Base-by-base conservation (phyloP, 2,888 invertebrate species). In the Scrobipalpa atriplicella region DNA sequence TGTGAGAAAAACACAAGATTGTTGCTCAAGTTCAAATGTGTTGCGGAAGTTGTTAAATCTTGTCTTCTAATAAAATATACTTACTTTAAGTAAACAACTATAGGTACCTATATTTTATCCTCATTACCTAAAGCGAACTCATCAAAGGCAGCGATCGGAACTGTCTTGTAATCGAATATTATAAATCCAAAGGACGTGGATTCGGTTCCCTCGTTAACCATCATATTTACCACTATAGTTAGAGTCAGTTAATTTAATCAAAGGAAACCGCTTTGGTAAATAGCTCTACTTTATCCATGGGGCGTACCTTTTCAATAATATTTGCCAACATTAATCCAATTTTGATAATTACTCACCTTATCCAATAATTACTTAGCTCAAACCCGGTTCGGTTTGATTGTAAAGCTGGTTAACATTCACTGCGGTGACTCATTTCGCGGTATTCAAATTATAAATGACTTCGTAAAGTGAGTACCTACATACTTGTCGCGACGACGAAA, bases 351-450 rank as follows among this genome's bases (percentile, higher is more conserved):
- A 52, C 52, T 3, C 52, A 47, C 47, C 18, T 52, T 18, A 52
- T n/a, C 52, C 8, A 52, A 52, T 52, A 52, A 18, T 18, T 52
- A 18, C 9, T 52, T 18, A 18, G 52, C 19, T 18, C 10, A 29
- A 56, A 56, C 21, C 56, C 21, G 56, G 56, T 29, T 11, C 56
- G 19, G 6, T 29, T 19, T 19, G 56, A 18, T 18, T 19, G 5
- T 19, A 56, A 11, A 56, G 29, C 56, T 56, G 29, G 2, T 56
- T 29, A 29, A 56, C 56, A 56, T 75, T 74, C 75, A 64, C 68
- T 60, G 51, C 56, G 29, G 68, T 74, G 75, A 74, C 60, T 74
- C 74, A 75, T 68, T 38, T 61, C 41, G 56, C 43, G 67, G 56
- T 56, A 19, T 56, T 29, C 56, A 29, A 56, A 56, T 56, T 51